Evolutionary conservation across 1,140 invertebrate species (phyloP), one percentile per base, ranked within the genome.

Genomic region (Drosophila nigromelanica): DNA sequence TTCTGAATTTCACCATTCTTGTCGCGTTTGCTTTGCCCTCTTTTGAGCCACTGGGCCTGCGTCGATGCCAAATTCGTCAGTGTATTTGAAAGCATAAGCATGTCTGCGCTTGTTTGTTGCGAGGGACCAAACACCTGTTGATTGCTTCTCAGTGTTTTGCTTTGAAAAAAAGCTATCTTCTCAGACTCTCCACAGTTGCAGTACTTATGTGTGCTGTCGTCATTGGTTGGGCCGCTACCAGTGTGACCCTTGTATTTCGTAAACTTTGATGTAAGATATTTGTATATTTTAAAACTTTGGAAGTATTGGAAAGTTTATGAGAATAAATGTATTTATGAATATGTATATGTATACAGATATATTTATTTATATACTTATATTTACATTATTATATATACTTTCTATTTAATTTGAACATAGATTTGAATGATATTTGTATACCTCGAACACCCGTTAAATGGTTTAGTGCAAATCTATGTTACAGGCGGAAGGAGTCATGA

Each of bases 1-100:
- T 67, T 70, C 55, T 14, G 79, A 89, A 87, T 87, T 89, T 87
- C 83, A 87, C 80, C 73, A 89, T 89, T 83, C 66, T 77, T 60
- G 39, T 24, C 48, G 45, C 52, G 54, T 70, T 68, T 78, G 68
- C 59, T 64, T 71, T 73, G 39, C 45, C 18, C 45, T 50, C 43
- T 42, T 47, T 35, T 48, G 10, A 43, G 12, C 8, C 15, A 14
- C 37, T 43, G 27, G 37, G 47, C 37, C 43, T 52, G 60, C 80
- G 42, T 60, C 42, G 40, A 27, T 15, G 66, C 54, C 56, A 67
- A 56, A 43, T 80, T 77, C 24, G 39, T 27, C 12, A 37, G 12
- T 18, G 35, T 15, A 10, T 42, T 5, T 35, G 37, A 37, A 5
- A 51, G 18, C 6, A 33, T 45, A 11, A 27, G 51, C 39, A 21